Evolutionary conservation across 2,888 invertebrate genomes (phyloP).

Genomic region (Sicus ferrugineus): DNA sequence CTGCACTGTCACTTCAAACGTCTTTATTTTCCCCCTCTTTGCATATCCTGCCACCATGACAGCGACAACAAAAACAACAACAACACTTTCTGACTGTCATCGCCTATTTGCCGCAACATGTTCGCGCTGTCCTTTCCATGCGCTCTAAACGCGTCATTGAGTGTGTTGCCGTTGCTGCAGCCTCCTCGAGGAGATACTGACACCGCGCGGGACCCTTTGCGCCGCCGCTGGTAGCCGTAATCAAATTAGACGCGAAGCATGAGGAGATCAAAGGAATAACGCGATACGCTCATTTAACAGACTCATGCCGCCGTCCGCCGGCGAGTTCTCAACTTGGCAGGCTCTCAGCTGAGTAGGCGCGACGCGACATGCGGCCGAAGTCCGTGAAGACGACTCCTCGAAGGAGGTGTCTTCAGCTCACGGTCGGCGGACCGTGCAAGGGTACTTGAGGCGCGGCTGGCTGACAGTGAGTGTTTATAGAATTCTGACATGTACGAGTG

Average conservation of each 20-base stretch:
- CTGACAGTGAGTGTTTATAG: conserved; percentile 20
- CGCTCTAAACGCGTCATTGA: conserved; percentile 26
- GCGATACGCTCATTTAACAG: conserved; percentile 32
- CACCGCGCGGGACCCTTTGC: conserved; percentile 5
- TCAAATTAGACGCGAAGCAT: conserved; percentile 33
- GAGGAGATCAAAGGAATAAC: conserved; percentile 30
- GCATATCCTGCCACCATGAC: neutral
- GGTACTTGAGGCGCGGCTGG: neutral
- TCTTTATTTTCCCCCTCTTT: neutral
- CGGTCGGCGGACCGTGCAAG: neutral
- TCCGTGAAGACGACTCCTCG: neutral
- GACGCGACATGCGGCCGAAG: conserved; percentile 2
- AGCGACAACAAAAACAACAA: neutral
- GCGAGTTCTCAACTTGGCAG: neutral
- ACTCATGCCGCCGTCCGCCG: neutral
- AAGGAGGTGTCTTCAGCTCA: neutral
- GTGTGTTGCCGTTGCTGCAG: conserved; percentile 17
- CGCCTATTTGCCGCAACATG: conserved; percentile 24
- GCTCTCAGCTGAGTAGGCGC: conserved; percentile 2
- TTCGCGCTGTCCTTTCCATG: conserved; percentile 5
- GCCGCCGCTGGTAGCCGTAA: conserved; percentile 21
- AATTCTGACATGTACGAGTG: conserved; percentile 23
- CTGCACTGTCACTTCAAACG: neutral
- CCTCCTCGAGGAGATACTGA: conserved; percentile 4
- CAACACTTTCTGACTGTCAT: conserved; percentile 12